Evolutionary conservation across 2,888 invertebrate genomes (phyloP).

Genomic region (Pseudoips prasinana): DNA sequence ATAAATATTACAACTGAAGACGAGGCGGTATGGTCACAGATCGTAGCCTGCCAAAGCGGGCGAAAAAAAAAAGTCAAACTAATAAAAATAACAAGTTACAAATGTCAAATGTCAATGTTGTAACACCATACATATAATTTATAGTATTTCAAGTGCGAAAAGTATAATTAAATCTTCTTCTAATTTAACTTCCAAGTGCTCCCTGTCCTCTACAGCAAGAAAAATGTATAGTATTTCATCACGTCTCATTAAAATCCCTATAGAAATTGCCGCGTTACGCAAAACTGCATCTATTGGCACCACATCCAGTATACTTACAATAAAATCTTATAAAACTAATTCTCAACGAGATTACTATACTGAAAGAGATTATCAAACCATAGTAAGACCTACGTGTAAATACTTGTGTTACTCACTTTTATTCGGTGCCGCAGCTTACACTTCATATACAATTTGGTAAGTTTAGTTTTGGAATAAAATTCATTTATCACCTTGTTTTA

Average conservation of each 20-base stretch:
- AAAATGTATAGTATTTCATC: conserved; percentile 51
- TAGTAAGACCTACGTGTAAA: conserved; percentile 35
- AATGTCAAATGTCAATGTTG: too few species aligned
- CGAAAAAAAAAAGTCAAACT: too few species aligned
- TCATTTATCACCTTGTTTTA: too few species aligned
- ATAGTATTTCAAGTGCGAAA: too few species aligned
- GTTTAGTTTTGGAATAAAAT: conserved; percentile 11
- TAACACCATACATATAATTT: too few species aligned
- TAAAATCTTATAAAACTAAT: conserved; percentile 30
- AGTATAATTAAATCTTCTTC: too few species aligned
- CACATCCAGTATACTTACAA: conserved; percentile 31
- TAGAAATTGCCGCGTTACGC: conserved; percentile 39
- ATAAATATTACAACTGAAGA: too few species aligned
- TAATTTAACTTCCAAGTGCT: too few species aligned
- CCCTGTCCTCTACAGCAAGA: too few species aligned
- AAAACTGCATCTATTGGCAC: conserved; percentile 36
- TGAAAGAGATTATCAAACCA: conserved; percentile 16
- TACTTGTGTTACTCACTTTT: conserved; percentile 56
- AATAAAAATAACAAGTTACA: too few species aligned
- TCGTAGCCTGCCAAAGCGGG: too few species aligned
- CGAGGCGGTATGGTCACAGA: too few species aligned
- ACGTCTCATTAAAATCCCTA: conserved; percentile 46
- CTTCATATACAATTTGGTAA: conserved; percentile 66
- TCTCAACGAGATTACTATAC: conserved; percentile 36
- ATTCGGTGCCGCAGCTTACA: conserved; percentile 54